Percentiles rank a stretch among this genome's conserved stretches.
phyloP scores from a whole-genome alignment of 2,113 vertebrate genomes.

The Nyctereutes procyonoides region DNA sequence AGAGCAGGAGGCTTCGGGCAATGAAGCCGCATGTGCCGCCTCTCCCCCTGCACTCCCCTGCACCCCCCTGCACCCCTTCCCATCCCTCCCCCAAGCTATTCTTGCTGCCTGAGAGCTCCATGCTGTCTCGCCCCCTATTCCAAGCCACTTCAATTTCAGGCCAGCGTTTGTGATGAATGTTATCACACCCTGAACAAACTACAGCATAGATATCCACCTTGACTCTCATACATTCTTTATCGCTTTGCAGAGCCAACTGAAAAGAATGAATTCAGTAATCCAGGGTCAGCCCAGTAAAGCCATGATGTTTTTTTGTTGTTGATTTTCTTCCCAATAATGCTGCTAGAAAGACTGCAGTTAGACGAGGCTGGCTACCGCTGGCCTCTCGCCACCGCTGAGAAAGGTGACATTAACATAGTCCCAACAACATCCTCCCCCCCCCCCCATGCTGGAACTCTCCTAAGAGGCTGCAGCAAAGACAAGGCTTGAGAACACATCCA shows the following conservation, averaged over 20 bases:
- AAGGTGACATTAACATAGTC: constrained; percentile 14
- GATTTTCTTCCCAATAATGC: not conserved
- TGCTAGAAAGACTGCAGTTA: not conserved
- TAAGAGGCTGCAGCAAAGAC: not conserved
- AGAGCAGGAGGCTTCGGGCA: not conserved
- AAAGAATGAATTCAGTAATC: constrained; percentile 25
- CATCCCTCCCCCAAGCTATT: not conserved
- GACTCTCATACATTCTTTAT: constrained; percentile 12
- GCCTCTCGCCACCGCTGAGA: constrained; percentile 32
- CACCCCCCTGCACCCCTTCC: not conserved
- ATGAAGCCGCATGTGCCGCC: not conserved
- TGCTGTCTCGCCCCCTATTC: not conserved
- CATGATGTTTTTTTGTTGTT: not conserved
- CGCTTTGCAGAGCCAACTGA: not conserved
- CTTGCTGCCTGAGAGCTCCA: not conserved
- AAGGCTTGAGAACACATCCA: not conserved
- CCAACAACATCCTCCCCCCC: not conserved
- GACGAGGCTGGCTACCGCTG: constrained; percentile 1
- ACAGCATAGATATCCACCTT: constrained; percentile 21
- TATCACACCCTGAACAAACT: constrained; percentile 41
- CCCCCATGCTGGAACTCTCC: not conserved
- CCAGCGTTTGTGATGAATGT: not conserved
- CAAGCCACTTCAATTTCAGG: not conserved
- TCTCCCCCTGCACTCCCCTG: not conserved
- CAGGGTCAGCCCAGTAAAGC: constrained; percentile 23